Evolutionary conservation across 2,797 vertebrate species (phyloP), one percentile per base, ranked within the genome.

Genomic region (Clamator glandarius): DNA sequence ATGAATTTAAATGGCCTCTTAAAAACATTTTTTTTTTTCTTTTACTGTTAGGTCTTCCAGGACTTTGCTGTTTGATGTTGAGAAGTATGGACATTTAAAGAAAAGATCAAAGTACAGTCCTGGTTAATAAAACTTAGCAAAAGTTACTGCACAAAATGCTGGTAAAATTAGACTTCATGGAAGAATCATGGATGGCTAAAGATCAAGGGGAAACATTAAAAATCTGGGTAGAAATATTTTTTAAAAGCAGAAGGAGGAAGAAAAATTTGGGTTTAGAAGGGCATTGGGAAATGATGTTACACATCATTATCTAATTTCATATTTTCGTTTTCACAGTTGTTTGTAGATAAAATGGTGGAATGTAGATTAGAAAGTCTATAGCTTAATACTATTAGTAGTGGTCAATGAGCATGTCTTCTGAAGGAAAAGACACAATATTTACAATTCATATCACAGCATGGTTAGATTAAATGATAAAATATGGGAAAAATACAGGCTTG

Each of bases 41-140:
- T 89, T 80, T 80, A 80, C 61, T 70, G 54, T 46, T 51, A 83
- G 26, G 6, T 28, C 58, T 96, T 82, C 84, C 78, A 74, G 90
- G 75, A 83, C 68, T 90, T 90, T 77, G 28, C 81, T 93, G 92
- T 95, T 96, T 96, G 93, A 96, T 94, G 84, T 92, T 59, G 57
- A 87, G 81, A 83, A 72, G 58, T 91, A 84, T 91, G 78, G 95
- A 74, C 81, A 68, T 68, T 75, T 83, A 93, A 94, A 92, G 89
- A 83, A 94, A 95, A 94, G 95, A 96, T 96, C 93, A 95, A 96
- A 95, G 94, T 74, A 90, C 19, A 26, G 54, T 92, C 54, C 57
- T 75, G 44, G 46, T 78, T 96, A 95, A 95, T 94, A 91, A 95
- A 96, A 80, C 89, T 89, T 92, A 90, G 78, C 35, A 87, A 91